A percentile compares a stretch with the other conserved stretches of the same genome.
Evolutionary conservation across 2,113 vertebrate genomes (phyloP).

Genomic region (Oncorhynchus clarkii): DNA sequence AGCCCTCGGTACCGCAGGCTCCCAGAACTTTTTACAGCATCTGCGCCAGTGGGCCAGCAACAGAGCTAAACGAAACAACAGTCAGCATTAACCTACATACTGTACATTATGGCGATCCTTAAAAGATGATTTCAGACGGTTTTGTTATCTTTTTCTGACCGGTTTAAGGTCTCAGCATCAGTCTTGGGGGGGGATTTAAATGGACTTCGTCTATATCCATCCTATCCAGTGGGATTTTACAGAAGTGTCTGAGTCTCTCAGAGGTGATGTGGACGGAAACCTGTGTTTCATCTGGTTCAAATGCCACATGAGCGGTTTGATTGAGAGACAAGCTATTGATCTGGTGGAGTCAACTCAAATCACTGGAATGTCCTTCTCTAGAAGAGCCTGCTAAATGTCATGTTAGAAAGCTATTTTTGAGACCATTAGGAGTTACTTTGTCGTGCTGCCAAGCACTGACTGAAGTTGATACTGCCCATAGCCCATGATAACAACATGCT

Average conservation of each 20-base stretch:
- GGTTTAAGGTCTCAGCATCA: constrained; percentile 55
- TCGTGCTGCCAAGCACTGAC: constrained; percentile 31
- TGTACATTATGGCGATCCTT: constrained; percentile 57
- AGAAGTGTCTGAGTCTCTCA: constrained; percentile 58
- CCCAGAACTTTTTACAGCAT: constrained; percentile 56
- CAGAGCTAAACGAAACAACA: constrained; percentile 65
- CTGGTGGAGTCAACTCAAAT: constrained; percentile 69
- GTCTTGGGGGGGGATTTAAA: constrained; percentile 58
- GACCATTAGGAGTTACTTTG: constrained; percentile 63
- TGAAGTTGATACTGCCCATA: too few species aligned
- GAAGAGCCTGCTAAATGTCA: constrained; percentile 50
- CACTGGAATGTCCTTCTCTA: constrained; percentile 61
- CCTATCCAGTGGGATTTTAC: constrained; percentile 66
- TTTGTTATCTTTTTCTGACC: constrained; percentile 38
- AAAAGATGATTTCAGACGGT: constrained; percentile 57
- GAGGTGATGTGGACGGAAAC: constrained; percentile 72
- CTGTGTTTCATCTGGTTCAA: constrained; percentile 78
- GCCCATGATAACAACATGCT: too few species aligned
- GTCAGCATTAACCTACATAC: constrained; percentile 68
- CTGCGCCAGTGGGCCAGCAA: constrained; percentile 51
- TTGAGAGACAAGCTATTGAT: constrained; percentile 77
- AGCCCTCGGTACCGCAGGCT: constrained; percentile 61
- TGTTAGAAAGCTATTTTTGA: constrained; percentile 62
- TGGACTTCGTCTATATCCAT: constrained; percentile 50
- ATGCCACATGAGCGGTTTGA: constrained; percentile 74